phyloP scores from a whole-genome alignment of 1,140 invertebrate species.

The Orchesella cincta region DNA sequence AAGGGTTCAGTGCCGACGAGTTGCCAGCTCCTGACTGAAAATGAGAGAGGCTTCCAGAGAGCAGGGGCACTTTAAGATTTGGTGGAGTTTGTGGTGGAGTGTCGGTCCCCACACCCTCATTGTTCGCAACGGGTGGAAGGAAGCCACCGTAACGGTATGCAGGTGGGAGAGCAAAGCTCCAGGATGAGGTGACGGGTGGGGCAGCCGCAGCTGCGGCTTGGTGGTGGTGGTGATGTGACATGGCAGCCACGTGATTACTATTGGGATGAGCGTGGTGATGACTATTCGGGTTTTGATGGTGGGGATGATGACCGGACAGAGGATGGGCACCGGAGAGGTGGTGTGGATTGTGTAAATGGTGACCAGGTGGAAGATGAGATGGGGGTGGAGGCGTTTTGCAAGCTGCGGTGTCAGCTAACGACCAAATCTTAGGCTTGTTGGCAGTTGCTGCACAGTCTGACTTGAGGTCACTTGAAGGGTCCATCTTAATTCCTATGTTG shows the following conservation, averaged over 20 bases:
- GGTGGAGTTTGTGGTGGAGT: conserved; percentile 51
- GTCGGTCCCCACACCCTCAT: conserved; percentile 46
- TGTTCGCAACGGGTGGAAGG: conserved; percentile 38
- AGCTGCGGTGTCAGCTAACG: conserved; percentile 92
- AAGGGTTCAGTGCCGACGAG: conserved; percentile 43
- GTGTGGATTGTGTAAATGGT: conserved; percentile 39
- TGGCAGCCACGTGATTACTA: conserved; percentile 15
- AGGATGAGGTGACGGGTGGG: conserved; percentile 50
- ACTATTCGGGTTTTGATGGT: conserved; percentile 12
- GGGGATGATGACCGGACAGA: conserved; percentile 26
- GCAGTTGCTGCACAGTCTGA: conserved; percentile 59
- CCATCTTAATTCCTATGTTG: conserved; percentile 47
- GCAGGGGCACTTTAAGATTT: conserved; percentile 50
- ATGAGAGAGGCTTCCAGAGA: conserved; percentile 45
- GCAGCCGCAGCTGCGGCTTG: conserved; percentile 2
- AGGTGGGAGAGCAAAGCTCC: conserved; percentile 50
- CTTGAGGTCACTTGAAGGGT: conserved; percentile 50
- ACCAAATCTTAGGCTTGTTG: conserved; percentile 96
- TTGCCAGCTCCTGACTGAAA: conserved; percentile 44
- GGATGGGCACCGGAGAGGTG: conserved; percentile 30
- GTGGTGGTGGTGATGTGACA: conserved; percentile 19
- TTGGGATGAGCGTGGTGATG: conserved; percentile 27
- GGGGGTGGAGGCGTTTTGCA: conserved; percentile 69
- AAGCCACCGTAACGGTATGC: conserved; percentile 47
- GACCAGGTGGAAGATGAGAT: conserved; percentile 40